phyloP scores from a whole-genome alignment of 2,797 vertebrate genomes.

The Coracias cyanogaster region DNA sequence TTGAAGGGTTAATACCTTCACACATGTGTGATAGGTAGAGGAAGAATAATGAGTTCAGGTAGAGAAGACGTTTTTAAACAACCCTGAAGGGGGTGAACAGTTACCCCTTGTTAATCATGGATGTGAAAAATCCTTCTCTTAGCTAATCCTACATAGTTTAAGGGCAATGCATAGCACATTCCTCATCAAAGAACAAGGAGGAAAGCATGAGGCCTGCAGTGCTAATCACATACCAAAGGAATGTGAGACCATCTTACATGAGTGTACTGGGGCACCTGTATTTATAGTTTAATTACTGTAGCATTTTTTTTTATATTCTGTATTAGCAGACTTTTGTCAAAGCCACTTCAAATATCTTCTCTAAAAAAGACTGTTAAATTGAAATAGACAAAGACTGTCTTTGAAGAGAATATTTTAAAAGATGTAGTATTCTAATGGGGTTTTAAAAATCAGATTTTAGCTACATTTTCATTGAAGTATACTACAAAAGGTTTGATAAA shows the following conservation, averaged over 20 bases:
- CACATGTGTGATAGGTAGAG: background rate
- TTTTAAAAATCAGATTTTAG: background rate
- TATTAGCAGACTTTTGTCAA: background rate
- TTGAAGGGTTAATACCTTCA: background rate
- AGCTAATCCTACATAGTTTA: constrained; percentile 34
- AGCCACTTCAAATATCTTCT: background rate
- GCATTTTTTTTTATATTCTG: background rate
- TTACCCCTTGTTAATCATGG: constrained; percentile 40
- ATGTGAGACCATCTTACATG: background rate
- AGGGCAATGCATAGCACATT: background rate
- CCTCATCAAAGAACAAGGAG: background rate
- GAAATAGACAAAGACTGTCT: background rate
- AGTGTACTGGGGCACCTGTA: background rate
- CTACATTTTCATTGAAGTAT: background rate
- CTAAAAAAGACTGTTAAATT: background rate
- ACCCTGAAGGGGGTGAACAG: constrained; percentile 32
- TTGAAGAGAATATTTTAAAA: background rate
- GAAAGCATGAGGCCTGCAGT: background rate
- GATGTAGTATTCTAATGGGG: background rate
- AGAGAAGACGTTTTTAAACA: constrained; percentile 31
- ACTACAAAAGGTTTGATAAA: background rate
- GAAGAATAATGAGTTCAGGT: constrained; percentile 27
- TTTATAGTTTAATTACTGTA: background rate
- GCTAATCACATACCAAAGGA: constrained; percentile 46
- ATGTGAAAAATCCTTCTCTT: constrained; percentile 27